Evolutionary conservation across 2,888 invertebrate species (phyloP), one percentile per base, ranked within the genome.

Genomic region (Pterostichus niger): DNA sequence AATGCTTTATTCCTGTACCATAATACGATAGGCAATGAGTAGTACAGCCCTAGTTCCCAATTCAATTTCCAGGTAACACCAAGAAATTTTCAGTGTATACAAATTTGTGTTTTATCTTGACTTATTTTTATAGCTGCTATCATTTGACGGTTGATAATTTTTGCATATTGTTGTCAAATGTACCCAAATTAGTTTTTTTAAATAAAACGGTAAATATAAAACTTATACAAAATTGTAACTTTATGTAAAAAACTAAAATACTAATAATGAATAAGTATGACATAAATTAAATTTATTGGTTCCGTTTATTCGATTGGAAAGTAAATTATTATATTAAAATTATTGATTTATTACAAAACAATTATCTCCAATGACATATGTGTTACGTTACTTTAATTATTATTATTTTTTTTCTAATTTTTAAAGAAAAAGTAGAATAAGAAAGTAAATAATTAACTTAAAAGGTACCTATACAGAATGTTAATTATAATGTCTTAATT

Each of bases 231-330:
- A 24, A 2, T 24, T 24, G 24, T 24, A 24, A 2, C 3, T 24
- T 24, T 24, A 24, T 24, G 24, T 2, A 24, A 24, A 1, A 24
- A 24, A 24, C 24, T 2, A 49, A 49, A 13, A 46, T 46, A 10
- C 2, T 6, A 49, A 5, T 49, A 11, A 49, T 40, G 40, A n/a
- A 49, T n/a, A 6, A n/a, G 3, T 49, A 49, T 24, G 24, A 11
- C 9, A 49, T 40, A 49, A 49, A 11, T 49, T 49, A 49, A 49
- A 49, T 49, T 10, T 6, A 49, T 49, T 2, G 49, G 2, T 49
- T 49, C 49, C 49, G 49, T 49, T 49, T 49, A 40, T 49, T 49
- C 49, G 10, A 49, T 49, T 49, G 49, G 49, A 49, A 49, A 49
- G 49, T 49, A 5, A 49, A 49, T 49, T 49, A 49, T 11, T 49